These are phyloP conservation scores for Lithophane ornitopus DNA, from an alignment of 2,888 invertebrate genomes.

Conservation along the genomic window DNA sequence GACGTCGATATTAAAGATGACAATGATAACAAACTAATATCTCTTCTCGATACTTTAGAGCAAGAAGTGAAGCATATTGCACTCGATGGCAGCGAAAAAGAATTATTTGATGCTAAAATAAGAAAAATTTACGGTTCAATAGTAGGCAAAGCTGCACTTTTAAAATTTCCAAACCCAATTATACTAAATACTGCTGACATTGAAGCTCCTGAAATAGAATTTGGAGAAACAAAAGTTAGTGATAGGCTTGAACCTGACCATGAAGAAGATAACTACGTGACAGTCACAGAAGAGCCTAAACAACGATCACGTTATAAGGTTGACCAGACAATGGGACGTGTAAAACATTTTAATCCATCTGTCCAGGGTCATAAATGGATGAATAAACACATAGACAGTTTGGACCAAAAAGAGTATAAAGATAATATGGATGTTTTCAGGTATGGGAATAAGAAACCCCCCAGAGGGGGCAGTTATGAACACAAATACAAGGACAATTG, in stretches of 20 bases:
- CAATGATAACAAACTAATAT: slow-evolving; percentile 75
- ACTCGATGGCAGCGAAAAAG: slow-evolving; percentile 74
- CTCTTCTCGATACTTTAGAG: slow-evolving; percentile 79
- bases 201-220: slow-evolving; percentile 49
- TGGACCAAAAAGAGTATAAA: slow-evolving; percentile 27
- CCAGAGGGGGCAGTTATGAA: not conserved
- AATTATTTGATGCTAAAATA: slow-evolving; percentile 80
- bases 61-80: slow-evolving; percentile 78
- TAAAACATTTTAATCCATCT: slow-evolving; percentile 29
- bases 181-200: slow-evolving; percentile 18
- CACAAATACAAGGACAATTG: slow-evolving; percentile 10
- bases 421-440: slow-evolving; percentile 47
- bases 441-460: slow-evolving; percentile 24
- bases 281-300: slow-evolving; percentile 3
- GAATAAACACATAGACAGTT: slow-evolving; percentile 34
- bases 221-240: slow-evolving; percentile 41
- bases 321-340: slow-evolving; percentile 1
- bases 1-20: slow-evolving; percentile 66
- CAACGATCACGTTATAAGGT: slow-evolving; percentile 19
- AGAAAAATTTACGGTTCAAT: slow-evolving; percentile 80
- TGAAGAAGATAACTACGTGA: slow-evolving; percentile 17
- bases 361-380: slow-evolving; percentile 37
- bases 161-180: slow-evolving; percentile 34
- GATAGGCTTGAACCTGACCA: slow-evolving; percentile 22
- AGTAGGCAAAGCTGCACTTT: slow-evolving; percentile 65